These are phyloP conservation scores for Galeopsomyia nigrocyanea DNA, from an alignment of 2,888 invertebrate species.

Conservation along the genomic window DNA sequence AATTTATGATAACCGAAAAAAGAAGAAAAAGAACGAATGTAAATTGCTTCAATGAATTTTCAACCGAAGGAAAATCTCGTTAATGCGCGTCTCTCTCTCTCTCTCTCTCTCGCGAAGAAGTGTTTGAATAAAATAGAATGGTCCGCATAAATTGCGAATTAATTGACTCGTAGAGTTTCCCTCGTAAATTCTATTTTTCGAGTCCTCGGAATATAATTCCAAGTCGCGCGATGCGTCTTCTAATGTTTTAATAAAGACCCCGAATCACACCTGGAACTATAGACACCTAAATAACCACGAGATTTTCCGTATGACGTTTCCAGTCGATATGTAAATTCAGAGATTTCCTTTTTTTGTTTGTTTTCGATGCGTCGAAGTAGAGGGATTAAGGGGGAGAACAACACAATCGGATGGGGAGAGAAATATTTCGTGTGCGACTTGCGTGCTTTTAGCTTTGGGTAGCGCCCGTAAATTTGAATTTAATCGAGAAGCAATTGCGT, in stretches of 20 bases:
- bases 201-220: neutral
- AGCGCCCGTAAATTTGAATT: conserved; percentile 44
- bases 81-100: too few species aligned
- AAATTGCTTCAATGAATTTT: too few species aligned
- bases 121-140: too few species aligned
- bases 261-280: neutral
- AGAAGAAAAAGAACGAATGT: too few species aligned
- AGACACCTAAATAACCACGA: conserved; percentile 21
- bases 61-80: too few species aligned
- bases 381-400: conserved; percentile 23
- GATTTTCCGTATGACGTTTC: conserved; percentile 11
- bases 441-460: conserved; percentile 9
- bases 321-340: conserved; percentile 32
- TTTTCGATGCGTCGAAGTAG: conserved; percentile 5
- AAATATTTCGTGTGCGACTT: conserved; percentile 31
- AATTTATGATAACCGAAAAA: conserved; percentile 9
- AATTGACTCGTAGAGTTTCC: too few species aligned
- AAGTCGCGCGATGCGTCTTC: neutral
- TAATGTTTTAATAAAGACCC: neutral
- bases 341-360: neutral
- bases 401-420: neutral
- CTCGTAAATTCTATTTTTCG: too few species aligned
- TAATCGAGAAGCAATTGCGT: conserved; percentile 46
- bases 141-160: too few species aligned
- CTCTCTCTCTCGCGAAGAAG: too few species aligned